Base-by-base conservation (phyloP, 92 coral and sea anemone species). In the Parazoanthus atlanticus region DNA sequence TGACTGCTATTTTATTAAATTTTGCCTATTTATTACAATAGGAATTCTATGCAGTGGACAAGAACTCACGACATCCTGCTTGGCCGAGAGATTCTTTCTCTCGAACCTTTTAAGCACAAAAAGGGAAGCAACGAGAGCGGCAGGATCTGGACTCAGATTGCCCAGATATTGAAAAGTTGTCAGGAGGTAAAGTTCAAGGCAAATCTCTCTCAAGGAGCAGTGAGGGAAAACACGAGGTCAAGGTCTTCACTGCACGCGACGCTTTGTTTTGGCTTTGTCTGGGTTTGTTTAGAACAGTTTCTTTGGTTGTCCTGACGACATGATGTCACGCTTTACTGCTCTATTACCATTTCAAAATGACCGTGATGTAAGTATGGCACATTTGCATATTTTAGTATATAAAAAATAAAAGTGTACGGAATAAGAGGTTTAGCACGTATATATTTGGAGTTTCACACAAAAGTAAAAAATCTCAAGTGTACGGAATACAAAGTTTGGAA, bases 91-190 rank as follows among this genome's bases (percentile, higher is more conserved):
- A 76, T 91, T 52, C 76, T 91, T 69, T 82, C 89, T 30, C 64
- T 76, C 17, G 89, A 88, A 61, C 85, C 82, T 19, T 91, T 78
- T 85, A 90, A 79, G 80, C 61, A 90, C 72, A 90, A 90, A 64
- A 90, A 86, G 67, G 90, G 93, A 15, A 90, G 90, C 82, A 90
- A 86, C 41, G 87, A 90, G 61, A 58, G n/a, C 25, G 88, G 90
- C 2, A 47, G 61, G 33, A 76, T 76, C 1, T 76, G 80, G 80
- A 78, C 81, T 15, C 64, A 78, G 19, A 78, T 78, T 78, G 87
- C 89, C 34, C 74, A 85, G 29, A 26, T 72, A 17, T 40, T 81
- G 43, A 88, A 28, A 21, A 31, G 25, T 54, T 81, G 81, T 29
- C 64, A 77, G 64, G 64, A 46, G 33, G 21, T 84, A 47, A 47